A percentile compares a stretch with the other conserved stretches of the same genome.
Conservation (phyloP, 1,140 invertebrate genomes). For the Bombus polaris region DNA sequence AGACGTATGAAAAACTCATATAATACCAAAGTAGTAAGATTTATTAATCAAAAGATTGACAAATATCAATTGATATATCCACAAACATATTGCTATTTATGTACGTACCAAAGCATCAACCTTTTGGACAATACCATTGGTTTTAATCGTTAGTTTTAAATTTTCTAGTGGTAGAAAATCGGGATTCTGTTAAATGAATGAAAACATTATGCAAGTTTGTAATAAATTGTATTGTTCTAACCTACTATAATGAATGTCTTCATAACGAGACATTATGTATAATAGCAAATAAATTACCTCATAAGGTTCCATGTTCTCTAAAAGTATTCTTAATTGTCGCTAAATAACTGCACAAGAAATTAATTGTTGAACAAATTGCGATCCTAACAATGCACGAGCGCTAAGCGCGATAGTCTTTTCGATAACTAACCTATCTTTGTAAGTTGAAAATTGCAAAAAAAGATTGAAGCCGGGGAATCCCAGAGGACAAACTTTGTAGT, state of each 20-base stretch:
- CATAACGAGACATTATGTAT: not conserved
- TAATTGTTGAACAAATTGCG: not conserved
- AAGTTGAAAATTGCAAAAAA: not conserved
- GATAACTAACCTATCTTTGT: not conserved
- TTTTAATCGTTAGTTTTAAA: conserved; percentile 66
- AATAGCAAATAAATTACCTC: conserved; percentile 39
- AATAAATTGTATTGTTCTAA: conserved; percentile 18
- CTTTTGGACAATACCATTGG: conserved; percentile 64
- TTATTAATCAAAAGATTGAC: not conserved
- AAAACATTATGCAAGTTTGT: not conserved
- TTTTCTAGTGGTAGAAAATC: conserved; percentile 71
- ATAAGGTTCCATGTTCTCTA: conserved; percentile 49
- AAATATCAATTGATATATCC: not conserved
- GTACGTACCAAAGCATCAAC: conserved; percentile 76
- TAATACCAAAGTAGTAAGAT: not conserved
- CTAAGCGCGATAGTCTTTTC: not conserved
- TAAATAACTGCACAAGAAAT: not conserved
- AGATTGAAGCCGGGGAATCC: not conserved
- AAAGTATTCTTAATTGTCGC: conserved; percentile 11
- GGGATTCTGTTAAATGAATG: conserved; percentile 71
- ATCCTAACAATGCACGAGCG: not conserved
- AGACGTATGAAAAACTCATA: not conserved
- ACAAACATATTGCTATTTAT: conserved; percentile 2
- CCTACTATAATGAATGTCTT: not conserved
- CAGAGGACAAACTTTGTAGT: not conserved